A percentile compares a stretch with the other conserved stretches of the same genome.
phyloP scores from a whole-genome alignment of 1,140 invertebrate genomes.

The Catajapyx aquilonaris region DNA sequence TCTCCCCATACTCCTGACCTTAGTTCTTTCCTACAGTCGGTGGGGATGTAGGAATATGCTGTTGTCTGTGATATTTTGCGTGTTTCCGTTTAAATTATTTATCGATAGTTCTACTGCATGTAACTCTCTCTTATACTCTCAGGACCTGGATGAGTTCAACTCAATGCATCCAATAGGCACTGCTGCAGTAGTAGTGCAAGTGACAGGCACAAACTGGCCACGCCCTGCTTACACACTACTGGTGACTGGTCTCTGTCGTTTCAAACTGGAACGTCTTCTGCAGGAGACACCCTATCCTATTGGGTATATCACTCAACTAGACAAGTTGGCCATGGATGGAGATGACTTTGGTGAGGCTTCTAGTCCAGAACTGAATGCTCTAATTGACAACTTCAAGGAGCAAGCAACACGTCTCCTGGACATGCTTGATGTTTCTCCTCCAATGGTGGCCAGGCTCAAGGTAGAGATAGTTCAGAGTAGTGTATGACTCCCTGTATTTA shows the following conservation, averaged over 20 bases:
- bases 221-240: conserved; percentile 27
- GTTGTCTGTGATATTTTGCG: no score
- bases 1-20: neutral
- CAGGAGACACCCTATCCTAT: conserved; percentile 28
- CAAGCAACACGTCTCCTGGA: conserved; percentile 23
- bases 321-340: conserved; percentile 19
- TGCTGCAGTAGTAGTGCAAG: conserved; percentile 29
- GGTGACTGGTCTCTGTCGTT: conserved; percentile 28
- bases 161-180: conserved; percentile 28
- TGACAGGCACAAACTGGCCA: conserved; percentile 31
- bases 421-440: conserved; percentile 25
- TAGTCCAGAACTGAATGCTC: conserved; percentile 17
- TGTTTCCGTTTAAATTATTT: no score
- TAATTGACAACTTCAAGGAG: conserved; percentile 23
- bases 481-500: no score
- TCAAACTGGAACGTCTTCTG: conserved; percentile 22
- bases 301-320: conserved; percentile 26
- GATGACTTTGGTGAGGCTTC: conserved; percentile 11
- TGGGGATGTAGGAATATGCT: no score
- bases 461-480: conserved; percentile 11
- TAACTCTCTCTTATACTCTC: conserved; percentile 10
- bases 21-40: neutral
- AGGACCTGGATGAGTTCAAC: conserved; percentile 7
- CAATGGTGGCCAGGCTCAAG: conserved; percentile 25
- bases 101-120: no score